A percentile compares a stretch with the other conserved stretches of the same genome.
Evolutionary conservation across 2,888 invertebrate species (phyloP).

Genomic region (Drosophila setosimentum): DNA sequence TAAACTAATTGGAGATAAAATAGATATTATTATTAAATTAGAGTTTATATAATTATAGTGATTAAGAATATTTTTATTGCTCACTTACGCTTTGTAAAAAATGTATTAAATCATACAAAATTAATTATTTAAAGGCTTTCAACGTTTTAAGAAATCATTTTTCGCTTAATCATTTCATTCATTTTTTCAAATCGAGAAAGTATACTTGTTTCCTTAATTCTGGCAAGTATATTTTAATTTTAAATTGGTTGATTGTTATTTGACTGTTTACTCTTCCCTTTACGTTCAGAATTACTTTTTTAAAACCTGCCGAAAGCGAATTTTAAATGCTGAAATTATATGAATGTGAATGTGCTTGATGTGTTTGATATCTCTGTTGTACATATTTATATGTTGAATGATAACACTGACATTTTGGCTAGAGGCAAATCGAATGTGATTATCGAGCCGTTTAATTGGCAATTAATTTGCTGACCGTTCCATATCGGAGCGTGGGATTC

Average conservation of each 20-base stretch:
- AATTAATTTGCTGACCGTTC: slow-evolving; percentile 65
- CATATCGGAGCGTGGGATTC: slow-evolving; percentile 61
- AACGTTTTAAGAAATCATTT: not conserved
- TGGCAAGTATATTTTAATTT: not conserved
- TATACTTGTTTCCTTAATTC: not conserved
- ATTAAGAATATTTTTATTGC: not conserved
- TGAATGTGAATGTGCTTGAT: not conserved
- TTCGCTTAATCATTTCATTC: not conserved
- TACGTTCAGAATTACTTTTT: not conserved
- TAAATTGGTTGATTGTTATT: not conserved
- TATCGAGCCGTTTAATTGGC: slow-evolving; percentile 68
- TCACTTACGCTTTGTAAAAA: not conserved
- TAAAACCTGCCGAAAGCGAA: not conserved
- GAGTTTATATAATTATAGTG: not conserved
- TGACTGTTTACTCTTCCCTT: not conserved
- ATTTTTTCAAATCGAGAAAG: not conserved
- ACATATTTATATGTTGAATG: slow-evolving; percentile 1
- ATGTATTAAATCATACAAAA: not conserved
- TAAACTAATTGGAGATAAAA: not conserved
- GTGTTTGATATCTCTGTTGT: not conserved
- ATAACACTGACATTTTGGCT: slow-evolving; percentile 16
- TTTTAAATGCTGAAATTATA: not conserved
- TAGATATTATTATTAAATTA: not conserved
- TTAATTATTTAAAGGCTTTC: not conserved
- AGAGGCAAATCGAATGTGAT: slow-evolving; percentile 62